phyloP scores from a whole-genome alignment of 1,140 invertebrate genomes.

The Drosophila arizonae region DNA sequence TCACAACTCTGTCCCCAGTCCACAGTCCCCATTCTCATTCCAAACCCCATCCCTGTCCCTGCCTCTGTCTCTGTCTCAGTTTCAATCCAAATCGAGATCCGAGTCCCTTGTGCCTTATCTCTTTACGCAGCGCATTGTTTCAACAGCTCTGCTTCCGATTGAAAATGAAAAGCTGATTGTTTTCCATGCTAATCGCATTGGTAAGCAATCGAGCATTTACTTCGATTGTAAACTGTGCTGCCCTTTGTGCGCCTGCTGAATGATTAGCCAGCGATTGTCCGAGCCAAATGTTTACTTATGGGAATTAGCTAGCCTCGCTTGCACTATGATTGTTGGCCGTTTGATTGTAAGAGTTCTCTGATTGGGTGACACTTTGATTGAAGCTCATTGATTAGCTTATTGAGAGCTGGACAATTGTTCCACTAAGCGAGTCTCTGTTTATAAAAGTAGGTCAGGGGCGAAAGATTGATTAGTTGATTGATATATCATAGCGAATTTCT shows the following conservation, averaged over 20 bases:
- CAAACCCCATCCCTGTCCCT: too few relatives aligned
- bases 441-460: too few relatives aligned
- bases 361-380: too few relatives aligned
- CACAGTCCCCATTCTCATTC: background rate
- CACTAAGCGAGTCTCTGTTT: too few relatives aligned
- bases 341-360: too few relatives aligned
- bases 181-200: constrained; percentile 41
- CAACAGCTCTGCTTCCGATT: constrained; percentile 2
- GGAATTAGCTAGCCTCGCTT: too few relatives aligned
- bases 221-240: constrained; percentile 24
- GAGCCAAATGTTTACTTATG: too few relatives aligned
- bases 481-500: too few relatives aligned
- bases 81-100: background rate
- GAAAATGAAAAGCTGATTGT: constrained; percentile 40
- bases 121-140: background rate
- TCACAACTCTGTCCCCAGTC: background rate
- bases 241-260: constrained; percentile 6
- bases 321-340: too few relatives aligned
- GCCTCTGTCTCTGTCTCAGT: background rate
- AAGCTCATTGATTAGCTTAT: too few relatives aligned
- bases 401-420: too few relatives aligned
- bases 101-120: background rate
- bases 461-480: too few relatives aligned
- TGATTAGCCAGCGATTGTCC: background rate
- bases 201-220: constrained; percentile 35